Conservation (phyloP, 2,113 vertebrate species). For the Collichthys lucidus region DNA sequence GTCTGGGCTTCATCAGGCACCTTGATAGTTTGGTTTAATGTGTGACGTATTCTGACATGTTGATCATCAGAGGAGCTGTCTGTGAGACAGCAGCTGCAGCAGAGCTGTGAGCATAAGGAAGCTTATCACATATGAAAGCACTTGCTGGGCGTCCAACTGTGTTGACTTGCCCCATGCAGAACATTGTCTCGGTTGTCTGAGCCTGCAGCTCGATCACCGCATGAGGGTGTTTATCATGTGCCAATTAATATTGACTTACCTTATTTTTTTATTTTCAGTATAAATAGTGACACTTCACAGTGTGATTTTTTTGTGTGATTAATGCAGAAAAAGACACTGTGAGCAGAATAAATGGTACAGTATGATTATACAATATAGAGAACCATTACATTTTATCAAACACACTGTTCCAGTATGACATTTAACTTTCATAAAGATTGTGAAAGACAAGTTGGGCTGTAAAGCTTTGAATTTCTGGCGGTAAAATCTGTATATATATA, state of each 20-base stretch:
- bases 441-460: too few species aligned
- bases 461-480: too few species aligned
- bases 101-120: conserved; percentile 14
- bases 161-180: conserved; percentile 21
- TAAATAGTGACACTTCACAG: background rate
- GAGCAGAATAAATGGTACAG: too few species aligned
- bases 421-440: too few species aligned
- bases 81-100: conserved; percentile 26
- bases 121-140: conserved; percentile 37
- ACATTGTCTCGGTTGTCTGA: background rate
- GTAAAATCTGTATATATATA: too few species aligned
- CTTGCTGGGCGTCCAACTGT: background rate
- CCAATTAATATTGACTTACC: background rate
- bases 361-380: too few species aligned
- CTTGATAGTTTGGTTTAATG: background rate
- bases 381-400: too few species aligned
- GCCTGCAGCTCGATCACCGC: background rate
- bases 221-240: conserved; percentile 16
- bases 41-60: background rate
- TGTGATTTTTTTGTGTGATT: background rate
- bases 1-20: background rate
- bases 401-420: too few species aligned
- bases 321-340: background rate
- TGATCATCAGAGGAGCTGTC: conserved; percentile 36
- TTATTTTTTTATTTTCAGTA: background rate